Conservation (phyloP, 2,113 vertebrate species). For the Miniopterus natalensis region DNA sequence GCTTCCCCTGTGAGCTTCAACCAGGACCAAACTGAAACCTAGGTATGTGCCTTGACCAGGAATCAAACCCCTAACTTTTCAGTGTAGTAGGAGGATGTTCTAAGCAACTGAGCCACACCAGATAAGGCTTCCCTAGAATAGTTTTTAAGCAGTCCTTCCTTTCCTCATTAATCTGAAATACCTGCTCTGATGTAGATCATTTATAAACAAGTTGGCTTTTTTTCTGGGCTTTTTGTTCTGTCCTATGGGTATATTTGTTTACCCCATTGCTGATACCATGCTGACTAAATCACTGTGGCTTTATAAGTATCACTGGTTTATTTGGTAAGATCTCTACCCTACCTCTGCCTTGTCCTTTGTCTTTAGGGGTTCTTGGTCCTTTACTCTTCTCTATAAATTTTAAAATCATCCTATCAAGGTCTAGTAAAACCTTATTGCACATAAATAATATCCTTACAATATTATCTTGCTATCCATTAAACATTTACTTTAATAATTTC, state of each 20-base stretch:
- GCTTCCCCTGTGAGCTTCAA: too few species aligned
- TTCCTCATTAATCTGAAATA: neutral
- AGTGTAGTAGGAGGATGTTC: too few species aligned
- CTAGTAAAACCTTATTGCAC: neutral
- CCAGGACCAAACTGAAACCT: too few species aligned
- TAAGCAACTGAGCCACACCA: too few species aligned
- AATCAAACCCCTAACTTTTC: too few species aligned
- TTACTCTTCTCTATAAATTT: constrained; percentile 43
- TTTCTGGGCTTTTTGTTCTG: neutral
- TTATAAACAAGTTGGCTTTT: neutral
- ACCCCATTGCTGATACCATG: neutral
- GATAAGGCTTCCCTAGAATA: neutral
- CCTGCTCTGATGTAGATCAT: neutral
- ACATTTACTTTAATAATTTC: constrained; percentile 42
- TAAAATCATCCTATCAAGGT: neutral
- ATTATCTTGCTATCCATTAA: constrained; percentile 51
- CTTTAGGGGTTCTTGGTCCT: neutral
- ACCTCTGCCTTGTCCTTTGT: neutral
- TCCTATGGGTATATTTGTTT: neutral
- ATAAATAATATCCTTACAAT: constrained; percentile 12
- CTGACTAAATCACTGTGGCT: neutral
- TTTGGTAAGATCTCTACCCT: neutral
- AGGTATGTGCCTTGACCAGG: too few species aligned
- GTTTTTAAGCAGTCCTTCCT: neutral
- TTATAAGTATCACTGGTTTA: neutral